These are phyloP conservation scores for Ispidina picta DNA, from an alignment of 2,797 vertebrate genomes.

Conservation along the genomic window DNA sequence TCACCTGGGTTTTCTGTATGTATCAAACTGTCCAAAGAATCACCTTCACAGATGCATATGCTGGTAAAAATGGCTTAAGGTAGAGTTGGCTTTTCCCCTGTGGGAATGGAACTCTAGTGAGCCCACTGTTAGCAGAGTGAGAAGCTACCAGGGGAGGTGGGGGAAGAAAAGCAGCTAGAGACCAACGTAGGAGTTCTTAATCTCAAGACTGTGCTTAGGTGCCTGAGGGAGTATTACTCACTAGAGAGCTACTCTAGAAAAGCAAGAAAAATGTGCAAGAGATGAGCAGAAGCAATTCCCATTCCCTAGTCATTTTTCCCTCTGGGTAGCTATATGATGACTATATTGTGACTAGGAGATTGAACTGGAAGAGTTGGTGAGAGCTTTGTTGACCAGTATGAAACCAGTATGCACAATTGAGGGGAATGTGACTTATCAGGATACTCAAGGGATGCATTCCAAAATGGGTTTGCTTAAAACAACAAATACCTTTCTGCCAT, in stretches of 20 bases:
- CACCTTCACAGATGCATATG: background rate
- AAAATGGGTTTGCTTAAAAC: background rate
- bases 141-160: background rate
- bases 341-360: background rate
- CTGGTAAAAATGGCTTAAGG: background rate
- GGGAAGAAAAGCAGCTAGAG: background rate
- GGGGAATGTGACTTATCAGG: background rate
- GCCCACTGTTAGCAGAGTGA: background rate
- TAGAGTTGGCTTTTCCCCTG: background rate
- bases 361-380: background rate
- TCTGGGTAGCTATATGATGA: background rate
- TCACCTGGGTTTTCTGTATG: background rate
- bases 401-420: background rate
- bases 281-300: background rate
- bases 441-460: background rate
- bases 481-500: background rate
- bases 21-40: background rate
- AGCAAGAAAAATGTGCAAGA: background rate
- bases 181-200: background rate
- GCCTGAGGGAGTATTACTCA: background rate
- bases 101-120: background rate
- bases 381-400: background rate
- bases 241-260: background rate
- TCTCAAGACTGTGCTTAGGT: background rate
- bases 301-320: background rate